These are phyloP conservation scores for Callosobruchus maculatus DNA, from an alignment of 2,888 invertebrate species.

Conservation along the genomic window DNA sequence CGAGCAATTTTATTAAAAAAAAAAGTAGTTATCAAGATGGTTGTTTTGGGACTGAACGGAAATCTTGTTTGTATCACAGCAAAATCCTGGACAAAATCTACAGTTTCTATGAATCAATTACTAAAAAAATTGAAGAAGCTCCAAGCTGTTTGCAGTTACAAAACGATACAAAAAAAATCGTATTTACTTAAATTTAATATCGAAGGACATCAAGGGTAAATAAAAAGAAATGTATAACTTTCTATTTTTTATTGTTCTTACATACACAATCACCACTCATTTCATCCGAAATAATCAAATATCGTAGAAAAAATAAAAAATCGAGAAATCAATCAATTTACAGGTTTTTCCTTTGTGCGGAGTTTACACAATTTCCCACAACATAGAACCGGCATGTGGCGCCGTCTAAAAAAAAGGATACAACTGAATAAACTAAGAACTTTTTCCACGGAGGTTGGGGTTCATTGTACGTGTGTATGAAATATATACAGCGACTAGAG, in stretches of 20 bases:
- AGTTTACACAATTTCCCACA: neutral
- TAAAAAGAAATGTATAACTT: conserved; percentile 12
- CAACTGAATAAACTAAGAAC: too few species aligned
- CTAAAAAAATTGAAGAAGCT: too few species aligned
- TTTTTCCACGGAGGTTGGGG: conserved; percentile 13
- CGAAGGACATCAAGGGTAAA: neutral
- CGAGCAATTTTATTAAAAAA: too few species aligned
- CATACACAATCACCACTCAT: conserved; percentile 32
- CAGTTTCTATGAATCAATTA: too few species aligned
- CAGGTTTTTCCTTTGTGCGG: conserved; percentile 5
- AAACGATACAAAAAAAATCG: too few species aligned
- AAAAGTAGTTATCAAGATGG: too few species aligned
- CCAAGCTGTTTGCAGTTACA: too few species aligned
- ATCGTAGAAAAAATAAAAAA: conserved; percentile 17
- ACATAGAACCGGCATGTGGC: neutral
- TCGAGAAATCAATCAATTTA: conserved; percentile 9
- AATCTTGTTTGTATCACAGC: too few species aligned
- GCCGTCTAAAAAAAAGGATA: neutral
- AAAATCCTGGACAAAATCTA: too few species aligned
- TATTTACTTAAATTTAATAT: too few species aligned
- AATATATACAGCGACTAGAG: conserved; percentile 45
- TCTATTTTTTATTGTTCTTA: conserved; percentile 27
- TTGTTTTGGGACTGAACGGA: too few species aligned
- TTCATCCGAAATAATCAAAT: conserved; percentile 21
- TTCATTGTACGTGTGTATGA: conserved; percentile 38